Conservation (phyloP, 2,888 invertebrate species). For the Sthenelais limicola region DNA sequence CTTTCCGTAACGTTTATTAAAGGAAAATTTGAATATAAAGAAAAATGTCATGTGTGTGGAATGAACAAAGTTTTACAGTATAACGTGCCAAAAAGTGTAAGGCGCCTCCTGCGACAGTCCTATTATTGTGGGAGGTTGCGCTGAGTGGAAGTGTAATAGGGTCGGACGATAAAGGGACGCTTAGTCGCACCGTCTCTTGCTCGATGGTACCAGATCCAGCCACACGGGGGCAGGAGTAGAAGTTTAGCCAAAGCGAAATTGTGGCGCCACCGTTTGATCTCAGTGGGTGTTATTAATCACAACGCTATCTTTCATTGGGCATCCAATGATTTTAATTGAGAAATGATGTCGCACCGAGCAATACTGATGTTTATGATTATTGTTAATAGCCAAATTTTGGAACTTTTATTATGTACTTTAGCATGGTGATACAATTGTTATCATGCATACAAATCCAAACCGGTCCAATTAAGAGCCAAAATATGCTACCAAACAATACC, state of each 20-base stretch:
- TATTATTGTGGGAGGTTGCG: too few species aligned
- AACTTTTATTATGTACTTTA: too few species aligned
- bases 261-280: conserved; percentile 12
- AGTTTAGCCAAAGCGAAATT: conserved; percentile 1
- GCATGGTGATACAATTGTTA: too few species aligned
- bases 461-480: too few species aligned
- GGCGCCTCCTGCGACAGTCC: too few species aligned
- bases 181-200: conserved; percentile 20
- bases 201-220: conserved; percentile 17
- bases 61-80: conserved; percentile 37
- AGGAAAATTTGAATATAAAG: too few species aligned
- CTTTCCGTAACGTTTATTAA: too few species aligned
- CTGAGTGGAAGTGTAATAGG: not conserved
- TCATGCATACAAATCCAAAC: too few species aligned
- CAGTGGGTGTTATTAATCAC: conserved; percentile 35
- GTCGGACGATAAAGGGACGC: conserved; percentile 32
- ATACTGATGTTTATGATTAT: too few species aligned
- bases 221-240: conserved; percentile 9
- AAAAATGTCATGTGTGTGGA: conserved; percentile 39
- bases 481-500: too few species aligned
- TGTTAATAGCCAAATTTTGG: too few species aligned
- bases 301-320: conserved; percentile 34
- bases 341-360: conserved; percentile 30
- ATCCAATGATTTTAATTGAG: conserved; percentile 31
- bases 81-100: conserved; percentile 34